These are phyloP conservation scores for Andrena fulva DNA, from an alignment of 2,888 invertebrate genomes.

Conservation along the genomic window DNA sequence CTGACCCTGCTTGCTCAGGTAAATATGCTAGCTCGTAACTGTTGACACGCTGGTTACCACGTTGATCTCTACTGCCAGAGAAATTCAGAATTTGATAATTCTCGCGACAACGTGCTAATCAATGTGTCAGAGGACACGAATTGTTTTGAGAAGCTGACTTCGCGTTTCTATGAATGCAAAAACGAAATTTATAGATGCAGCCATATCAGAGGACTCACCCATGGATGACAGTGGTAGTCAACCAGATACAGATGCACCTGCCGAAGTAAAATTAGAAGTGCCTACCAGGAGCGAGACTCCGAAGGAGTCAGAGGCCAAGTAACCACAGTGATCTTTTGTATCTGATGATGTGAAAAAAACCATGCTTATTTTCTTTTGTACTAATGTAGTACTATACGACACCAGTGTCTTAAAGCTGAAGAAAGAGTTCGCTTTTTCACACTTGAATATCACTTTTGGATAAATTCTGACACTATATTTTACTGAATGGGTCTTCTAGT, in stretches of 20 bases:
- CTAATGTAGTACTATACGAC: slow-evolving; percentile 51
- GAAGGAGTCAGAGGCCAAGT: slow-evolving; percentile 75
- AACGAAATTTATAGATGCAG: slow-evolving; percentile 48
- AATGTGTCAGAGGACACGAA: background rate
- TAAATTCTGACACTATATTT: slow-evolving; percentile 50
- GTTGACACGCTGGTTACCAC: background rate
- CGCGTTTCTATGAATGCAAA: background rate
- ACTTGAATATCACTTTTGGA: slow-evolving; percentile 46
- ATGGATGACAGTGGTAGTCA: slow-evolving; percentile 68
- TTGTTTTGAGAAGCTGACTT: background rate
- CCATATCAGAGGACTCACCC: slow-evolving; percentile 54
- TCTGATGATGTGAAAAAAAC: slow-evolving; percentile 52
- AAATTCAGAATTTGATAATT: background rate
- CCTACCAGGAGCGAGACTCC: slow-evolving; percentile 72
- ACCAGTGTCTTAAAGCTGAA: slow-evolving; percentile 48
- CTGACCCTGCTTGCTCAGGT: slow-evolving; percentile 87
- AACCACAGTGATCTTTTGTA: slow-evolving; percentile 71
- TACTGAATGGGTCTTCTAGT: slow-evolving; percentile 42
- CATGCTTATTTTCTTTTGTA: slow-evolving; percentile 64
- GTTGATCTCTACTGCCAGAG: background rate
- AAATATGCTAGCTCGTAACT: slow-evolving; percentile 26
- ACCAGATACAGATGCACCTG: slow-evolving; percentile 54
- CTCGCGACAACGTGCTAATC: background rate
- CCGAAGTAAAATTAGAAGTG: slow-evolving; percentile 60
- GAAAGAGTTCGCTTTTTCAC: slow-evolving; percentile 39